Evolutionary conservation across 1,140 invertebrate species (phyloP).

Genomic region (Scaptomyza graminum): DNA sequence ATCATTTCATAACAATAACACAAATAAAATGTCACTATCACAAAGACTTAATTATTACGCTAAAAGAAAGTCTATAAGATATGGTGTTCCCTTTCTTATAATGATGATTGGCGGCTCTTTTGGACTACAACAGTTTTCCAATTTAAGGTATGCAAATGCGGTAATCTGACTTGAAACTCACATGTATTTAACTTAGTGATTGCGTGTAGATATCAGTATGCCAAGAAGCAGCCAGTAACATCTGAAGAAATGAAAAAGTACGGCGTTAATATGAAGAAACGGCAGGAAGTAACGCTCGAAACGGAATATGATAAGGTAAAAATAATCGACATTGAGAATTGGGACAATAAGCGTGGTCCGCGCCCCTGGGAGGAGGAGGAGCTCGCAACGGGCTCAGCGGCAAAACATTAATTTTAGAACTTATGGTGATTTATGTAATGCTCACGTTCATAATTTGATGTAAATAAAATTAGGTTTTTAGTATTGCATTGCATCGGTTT

Average conservation of each 20-base stretch:
- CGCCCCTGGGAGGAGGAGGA: slow-evolving; percentile 90
- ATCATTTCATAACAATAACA: slow-evolving; percentile 52
- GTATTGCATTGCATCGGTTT: slow-evolving; percentile 1
- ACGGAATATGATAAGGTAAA: slow-evolving; percentile 89
- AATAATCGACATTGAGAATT: slow-evolving; percentile 89
- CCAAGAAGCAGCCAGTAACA: slow-evolving; percentile 85
- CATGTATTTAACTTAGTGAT: background rate
- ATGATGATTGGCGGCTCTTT: slow-evolving; percentile 89
- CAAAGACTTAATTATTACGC: slow-evolving; percentile 66
- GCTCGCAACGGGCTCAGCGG: background rate
- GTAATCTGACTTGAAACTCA: background rate
- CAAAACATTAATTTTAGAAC: slow-evolving; percentile 51
- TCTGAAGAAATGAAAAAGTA: slow-evolving; percentile 87
- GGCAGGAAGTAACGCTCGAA: slow-evolving; percentile 88
- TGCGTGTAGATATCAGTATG: slow-evolving; percentile 87
- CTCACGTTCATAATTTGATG: slow-evolving; percentile 18
- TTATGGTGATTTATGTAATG: slow-evolving; percentile 15
- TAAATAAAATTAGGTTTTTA: slow-evolving; percentile 37
- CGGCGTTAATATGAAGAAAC: slow-evolving; percentile 88
- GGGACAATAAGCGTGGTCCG: slow-evolving; percentile 91
- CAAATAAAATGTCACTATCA: slow-evolving; percentile 57
- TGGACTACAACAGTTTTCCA: slow-evolving; percentile 88
- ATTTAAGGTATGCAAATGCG: slow-evolving; percentile 85
- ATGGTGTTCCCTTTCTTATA: slow-evolving; percentile 88
- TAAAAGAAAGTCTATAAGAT: slow-evolving; percentile 71